Base-by-base conservation (phyloP, 2,888 invertebrate species). In the Pinctada fucata region DNA sequence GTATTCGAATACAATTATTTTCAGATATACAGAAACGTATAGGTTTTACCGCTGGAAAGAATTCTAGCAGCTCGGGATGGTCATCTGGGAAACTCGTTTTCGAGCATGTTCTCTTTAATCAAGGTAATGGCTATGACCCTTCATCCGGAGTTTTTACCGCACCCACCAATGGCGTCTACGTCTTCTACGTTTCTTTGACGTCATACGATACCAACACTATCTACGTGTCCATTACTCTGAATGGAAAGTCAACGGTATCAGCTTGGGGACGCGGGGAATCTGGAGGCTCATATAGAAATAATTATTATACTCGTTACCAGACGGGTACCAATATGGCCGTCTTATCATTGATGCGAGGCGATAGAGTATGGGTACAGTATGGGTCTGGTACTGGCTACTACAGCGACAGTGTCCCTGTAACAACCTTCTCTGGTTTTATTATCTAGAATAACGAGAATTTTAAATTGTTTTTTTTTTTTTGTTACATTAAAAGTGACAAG, bases 281-380 rank as follows among this genome's bases (percentile, higher is more conserved):
- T n/a, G 66, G 66, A 16, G 47, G 66, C 45, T 16, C 10, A 4
- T 8, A 3, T 13, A 10, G 4, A 31, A 8, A 3, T 31, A 3
- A n/a, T 2, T 67, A 67, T 31, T 67, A 45, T 10, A 69, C 10
- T 47, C 50, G 49, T 16, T 31, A 69, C 49, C 13, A 49, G 49
- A 69, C 69, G 48, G 69, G 69, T 50, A 69, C 69, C 13, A 69
- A 69, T 16, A 69, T 69, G 69, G 69, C 49, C 6, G 69, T 69
- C 31, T 45, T 69, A 3, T 50, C 10, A 16, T n/a, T 69, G 69
- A 13, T 16, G n/a, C 50, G 49, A 31, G 69, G 69, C 16, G 69
- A 69, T 51, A 49, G 51, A 69, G 69, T 69, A 5, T 69, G 69
- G 69, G 69, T 69, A 48, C 5, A 69, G 31, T 4, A 13, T 3